A percentile compares a stretch with the other conserved stretches of the same genome.
Evolutionary conservation across 2,797 vertebrate species (phyloP).

Genomic region (Rhinichthys osculus): DNA sequence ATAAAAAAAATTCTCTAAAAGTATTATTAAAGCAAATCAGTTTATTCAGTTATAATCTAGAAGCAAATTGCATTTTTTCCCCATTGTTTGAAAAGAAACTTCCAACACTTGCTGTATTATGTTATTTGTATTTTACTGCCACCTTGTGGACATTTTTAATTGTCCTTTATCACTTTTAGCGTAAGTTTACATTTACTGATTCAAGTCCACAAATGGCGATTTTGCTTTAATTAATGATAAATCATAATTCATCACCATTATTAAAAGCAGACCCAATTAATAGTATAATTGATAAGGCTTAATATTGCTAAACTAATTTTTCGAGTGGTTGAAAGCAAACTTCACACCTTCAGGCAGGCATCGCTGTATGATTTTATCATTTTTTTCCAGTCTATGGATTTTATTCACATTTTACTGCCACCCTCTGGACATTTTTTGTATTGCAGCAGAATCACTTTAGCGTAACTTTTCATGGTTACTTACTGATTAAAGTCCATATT

Average conservation of each 20-base stretch:
- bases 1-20: too few species aligned
- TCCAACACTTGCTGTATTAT: neutral
- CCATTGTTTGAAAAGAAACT: too few species aligned
- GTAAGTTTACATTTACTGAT: neutral
- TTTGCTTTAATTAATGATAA: neutral
- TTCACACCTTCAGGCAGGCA: neutral
- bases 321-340: neutral
- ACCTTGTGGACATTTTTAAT: neutral
- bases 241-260: neutral
- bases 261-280: neutral
- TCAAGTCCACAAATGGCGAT: neutral
- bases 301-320: too few species aligned
- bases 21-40: neutral
- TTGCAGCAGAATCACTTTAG: neutral
- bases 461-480: neutral
- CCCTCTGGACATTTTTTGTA: neutral
- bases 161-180: neutral
- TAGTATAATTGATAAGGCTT: neutral
- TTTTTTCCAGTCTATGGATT: too few species aligned
- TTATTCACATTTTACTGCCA: neutral
- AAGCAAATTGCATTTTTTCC: neutral
- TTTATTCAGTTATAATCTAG: neutral
- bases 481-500: neutral
- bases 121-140: too few species aligned
- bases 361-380: too few species aligned